A percentile compares a stretch with the other conserved stretches of the same genome.
phyloP scores from a whole-genome alignment of 2,113 vertebrate genomes.

The Forbesichthys agassizii region DNA sequence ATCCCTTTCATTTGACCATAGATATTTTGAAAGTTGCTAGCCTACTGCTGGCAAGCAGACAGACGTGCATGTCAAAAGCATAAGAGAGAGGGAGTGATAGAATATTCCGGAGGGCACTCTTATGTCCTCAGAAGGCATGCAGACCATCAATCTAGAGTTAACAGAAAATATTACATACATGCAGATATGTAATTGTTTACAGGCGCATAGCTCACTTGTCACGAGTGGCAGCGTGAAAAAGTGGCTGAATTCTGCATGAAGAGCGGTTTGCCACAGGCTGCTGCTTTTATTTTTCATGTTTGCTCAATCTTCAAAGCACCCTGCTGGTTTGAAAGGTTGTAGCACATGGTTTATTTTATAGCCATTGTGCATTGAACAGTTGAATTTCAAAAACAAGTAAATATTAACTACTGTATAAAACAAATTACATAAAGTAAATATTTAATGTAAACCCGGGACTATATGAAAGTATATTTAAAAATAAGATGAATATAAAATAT shows the following conservation, averaged over 20 bases:
- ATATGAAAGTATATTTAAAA: background rate
- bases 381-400: background rate
- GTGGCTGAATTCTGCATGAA: conserved; percentile 58
- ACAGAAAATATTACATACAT: conserved; percentile 80
- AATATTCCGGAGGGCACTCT: conserved; percentile 67
- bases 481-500: background rate
- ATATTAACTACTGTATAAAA: too few species aligned
- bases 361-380: conserved; percentile 24
- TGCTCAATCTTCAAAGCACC: conserved; percentile 71
- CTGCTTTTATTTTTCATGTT: conserved; percentile 70
- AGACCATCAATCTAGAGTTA: conserved; percentile 72
- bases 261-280: conserved; percentile 68
- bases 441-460: background rate
- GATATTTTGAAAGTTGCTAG: conserved; percentile 56
- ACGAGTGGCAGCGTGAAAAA: conserved; percentile 60
- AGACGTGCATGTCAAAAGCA: conserved; percentile 73
- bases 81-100: conserved; percentile 40
- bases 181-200: conserved; percentile 69
- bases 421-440: background rate
- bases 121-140: conserved; percentile 62
- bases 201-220: conserved; percentile 70
- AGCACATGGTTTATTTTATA: conserved; percentile 32
- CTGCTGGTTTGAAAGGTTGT: conserved; percentile 42
- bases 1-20: conserved; percentile 71
- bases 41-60: conserved; percentile 66